Evolutionary conservation across 2,888 invertebrate genomes (phyloP), one percentile per base, ranked within the genome.

Genomic region (Ochropleura leucogaster): DNA sequence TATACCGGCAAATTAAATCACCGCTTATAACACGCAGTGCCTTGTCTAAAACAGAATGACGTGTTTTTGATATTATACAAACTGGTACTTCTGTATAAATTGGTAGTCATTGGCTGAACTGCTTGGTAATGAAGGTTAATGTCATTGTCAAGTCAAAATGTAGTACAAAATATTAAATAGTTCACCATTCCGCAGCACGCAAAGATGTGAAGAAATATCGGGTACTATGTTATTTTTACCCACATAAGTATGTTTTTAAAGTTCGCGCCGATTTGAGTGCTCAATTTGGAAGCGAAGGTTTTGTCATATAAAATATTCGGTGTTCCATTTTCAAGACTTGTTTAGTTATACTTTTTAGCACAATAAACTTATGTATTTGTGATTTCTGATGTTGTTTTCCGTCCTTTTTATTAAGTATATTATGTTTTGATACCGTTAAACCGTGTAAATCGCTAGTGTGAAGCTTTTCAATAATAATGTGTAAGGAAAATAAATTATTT

Each of bases 1-100:
- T 89, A 89, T 94, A 80, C 90, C 92, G 42, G 83, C 83, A 70
- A 90, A 91, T 81, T 88, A 89, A 90, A 66, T 72, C 49, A 74
- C 64, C 46, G 63, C 73, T 82, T 14, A 40, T n/a, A 72, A 59
- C 65, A 75, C 75, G 77, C 63, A 73, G 90, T 92, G 92, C 88
- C 89, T 93, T 90, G 83, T 30, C 30, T 30, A 30, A 30, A 30
- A 30, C 30, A 30, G 30, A 2, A 30, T 30, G 30, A 30, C 30
- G 30, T 80, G 81, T 55, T 87, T 64, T 20, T 16, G 5, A 20
- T 65, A 53, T 16, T 65, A 59, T 0, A 30, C 4, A 53, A 40
- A 62, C 7, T 46, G 46, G 30, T 30, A 30, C 30, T 47, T 60
- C 30, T 40, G 18, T 72, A 14, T 7, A 53, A 44, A 30, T 57